phyloP scores from a whole-genome alignment of 2,888 invertebrate genomes.

The Steinernema carpocapsae region DNA sequence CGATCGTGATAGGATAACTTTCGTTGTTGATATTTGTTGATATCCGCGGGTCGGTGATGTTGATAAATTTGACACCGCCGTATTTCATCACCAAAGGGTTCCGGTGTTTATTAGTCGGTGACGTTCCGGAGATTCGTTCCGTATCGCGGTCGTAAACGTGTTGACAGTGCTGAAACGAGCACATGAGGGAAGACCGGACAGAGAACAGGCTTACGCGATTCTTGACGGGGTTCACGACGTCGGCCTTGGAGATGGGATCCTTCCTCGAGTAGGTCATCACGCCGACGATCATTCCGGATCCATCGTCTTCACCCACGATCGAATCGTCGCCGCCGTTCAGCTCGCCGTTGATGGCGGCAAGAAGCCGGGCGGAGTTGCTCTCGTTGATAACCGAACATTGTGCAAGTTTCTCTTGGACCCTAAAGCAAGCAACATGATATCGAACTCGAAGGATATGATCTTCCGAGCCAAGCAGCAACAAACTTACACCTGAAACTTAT shows the following conservation, averaged over 20 bases:
- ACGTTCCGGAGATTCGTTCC: no score
- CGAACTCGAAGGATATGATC: no score
- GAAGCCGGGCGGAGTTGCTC: conserved; percentile 23
- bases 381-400: background rate
- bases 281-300: conserved; percentile 23
- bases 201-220: conserved; percentile 33
- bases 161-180: conserved; percentile 2
- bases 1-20: conserved; percentile 34
- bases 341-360: conserved; percentile 11
- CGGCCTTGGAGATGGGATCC: conserved; percentile 51
- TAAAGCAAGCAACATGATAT: no score
- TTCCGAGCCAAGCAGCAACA: no score
- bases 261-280: conserved; percentile 42
- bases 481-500: no score
- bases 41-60: background rate
- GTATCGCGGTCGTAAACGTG: background rate
- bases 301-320: background rate
- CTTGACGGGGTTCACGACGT: conserved; percentile 48
- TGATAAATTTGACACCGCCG: conserved; percentile 10
- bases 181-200: background rate
- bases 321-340: background rate
- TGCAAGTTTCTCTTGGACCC: background rate
- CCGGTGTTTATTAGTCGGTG: background rate
- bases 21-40: conserved; percentile 24
- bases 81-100: background rate